Conservation (phyloP, 2,113 vertebrate species). For the Chlorodrepanis virens region DNA sequence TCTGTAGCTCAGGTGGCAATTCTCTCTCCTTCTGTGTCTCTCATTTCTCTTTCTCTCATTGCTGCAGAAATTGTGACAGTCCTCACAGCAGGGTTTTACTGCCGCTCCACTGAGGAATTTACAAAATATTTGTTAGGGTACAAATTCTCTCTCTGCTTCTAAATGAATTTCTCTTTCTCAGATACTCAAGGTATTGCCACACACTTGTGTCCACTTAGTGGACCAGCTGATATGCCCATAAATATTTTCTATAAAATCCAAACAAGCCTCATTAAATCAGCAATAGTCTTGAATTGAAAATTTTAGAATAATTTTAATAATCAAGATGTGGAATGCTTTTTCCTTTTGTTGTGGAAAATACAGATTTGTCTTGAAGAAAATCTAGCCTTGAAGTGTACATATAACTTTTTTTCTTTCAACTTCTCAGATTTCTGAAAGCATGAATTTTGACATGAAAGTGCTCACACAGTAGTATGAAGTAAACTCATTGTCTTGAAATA, state of each 20-base stretch:
- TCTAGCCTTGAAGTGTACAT: neutral
- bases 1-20: neutral
- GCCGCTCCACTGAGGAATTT: neutral
- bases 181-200: neutral
- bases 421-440: neutral
- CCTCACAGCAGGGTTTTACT: neutral
- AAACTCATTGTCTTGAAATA: neutral
- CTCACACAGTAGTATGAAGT: neutral
- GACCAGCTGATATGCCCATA: accelerated
- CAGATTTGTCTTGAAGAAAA: neutral
- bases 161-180: neutral
- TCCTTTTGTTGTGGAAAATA: neutral
- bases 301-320: neutral
- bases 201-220: neutral
- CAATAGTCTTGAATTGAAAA: neutral
- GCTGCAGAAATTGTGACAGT: neutral
- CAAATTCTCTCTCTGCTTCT: neutral
- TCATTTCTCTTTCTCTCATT: neutral
- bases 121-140: neutral
- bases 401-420: neutral
- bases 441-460: neutral
- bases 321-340: neutral
- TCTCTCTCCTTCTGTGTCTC: neutral
- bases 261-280: neutral
- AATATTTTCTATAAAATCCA: neutral